These are phyloP conservation scores for Actinemys pallida DNA, from an alignment of 2,113 vertebrate genomes.

Conservation along the genomic window DNA sequence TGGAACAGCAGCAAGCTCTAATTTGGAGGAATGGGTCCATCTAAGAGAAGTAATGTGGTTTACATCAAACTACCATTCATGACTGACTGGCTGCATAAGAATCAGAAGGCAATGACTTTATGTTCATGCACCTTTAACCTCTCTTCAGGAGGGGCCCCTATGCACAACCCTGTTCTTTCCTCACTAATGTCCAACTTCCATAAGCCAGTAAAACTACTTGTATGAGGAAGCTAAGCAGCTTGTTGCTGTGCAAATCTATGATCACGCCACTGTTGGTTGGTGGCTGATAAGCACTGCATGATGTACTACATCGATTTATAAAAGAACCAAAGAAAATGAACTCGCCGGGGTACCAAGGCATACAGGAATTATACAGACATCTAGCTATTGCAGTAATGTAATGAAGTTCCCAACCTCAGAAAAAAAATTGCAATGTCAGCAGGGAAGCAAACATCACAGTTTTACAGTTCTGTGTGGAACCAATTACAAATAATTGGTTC, in stretches of 20 bases:
- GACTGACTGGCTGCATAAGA: neutral
- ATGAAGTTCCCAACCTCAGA: neutral
- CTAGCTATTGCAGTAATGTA: neutral
- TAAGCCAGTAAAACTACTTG: neutral
- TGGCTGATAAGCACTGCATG: neutral
- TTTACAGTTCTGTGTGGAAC: neutral
- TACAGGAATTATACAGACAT: neutral
- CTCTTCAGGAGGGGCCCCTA: neutral
- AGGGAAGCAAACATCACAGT: neutral
- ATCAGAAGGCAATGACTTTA: neutral
- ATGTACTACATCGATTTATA: neutral
- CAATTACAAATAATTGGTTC: neutral
- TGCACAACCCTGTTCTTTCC: neutral
- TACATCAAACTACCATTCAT: neutral
- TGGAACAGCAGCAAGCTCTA: neutral
- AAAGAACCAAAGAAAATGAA: neutral
- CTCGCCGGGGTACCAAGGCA: rapidly evolving
- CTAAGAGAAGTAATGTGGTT: neutral
- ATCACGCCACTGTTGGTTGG: neutral
- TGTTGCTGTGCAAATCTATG: neutral
- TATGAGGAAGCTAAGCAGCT: neutral
- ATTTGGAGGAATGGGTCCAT: neutral
- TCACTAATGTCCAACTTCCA: neutral
- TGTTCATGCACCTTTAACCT: neutral
- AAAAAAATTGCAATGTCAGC: neutral